phyloP scores from a whole-genome alignment of 2,888 invertebrate genomes.

The Cecidostiba fungosa region DNA sequence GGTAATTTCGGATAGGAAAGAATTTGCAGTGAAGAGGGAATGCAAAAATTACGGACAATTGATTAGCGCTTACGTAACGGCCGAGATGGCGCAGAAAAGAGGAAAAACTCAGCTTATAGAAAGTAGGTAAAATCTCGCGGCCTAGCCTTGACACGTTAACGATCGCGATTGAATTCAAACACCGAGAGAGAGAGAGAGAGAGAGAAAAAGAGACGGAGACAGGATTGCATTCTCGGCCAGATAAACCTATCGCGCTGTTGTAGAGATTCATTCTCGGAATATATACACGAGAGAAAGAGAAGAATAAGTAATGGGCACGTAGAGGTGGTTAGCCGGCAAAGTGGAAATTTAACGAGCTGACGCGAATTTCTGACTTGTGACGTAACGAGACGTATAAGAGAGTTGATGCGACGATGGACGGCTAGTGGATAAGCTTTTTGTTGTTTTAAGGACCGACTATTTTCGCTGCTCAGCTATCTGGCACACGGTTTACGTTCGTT shows the following conservation, averaged over 20 bases:
- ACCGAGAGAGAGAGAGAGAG: background rate
- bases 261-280: constrained; percentile 53
- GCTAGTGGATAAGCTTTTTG: background rate
- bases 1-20: background rate
- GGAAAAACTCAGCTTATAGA: constrained; percentile 40
- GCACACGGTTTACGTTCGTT: background rate
- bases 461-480: constrained; percentile 26
- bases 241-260: constrained; percentile 18
- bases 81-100: constrained; percentile 21
- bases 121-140: constrained; percentile 55
- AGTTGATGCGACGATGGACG: constrained; percentile 55
- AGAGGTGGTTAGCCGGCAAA: constrained; percentile 48
- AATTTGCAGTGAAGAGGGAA: background rate
- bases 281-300: background rate
- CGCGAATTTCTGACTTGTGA: constrained; percentile 55
- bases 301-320: constrained; percentile 52
- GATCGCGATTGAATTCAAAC: constrained; percentile 57
- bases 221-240: constrained; percentile 47
- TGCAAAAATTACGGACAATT: constrained; percentile 56
- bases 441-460: constrained; percentile 20
- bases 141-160: constrained; percentile 62
- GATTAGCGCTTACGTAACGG: constrained; percentile 55
- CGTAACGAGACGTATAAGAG: constrained; percentile 34
- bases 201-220: background rate
- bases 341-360: constrained; percentile 61